Evolutionary conservation across 2,113 vertebrate species (phyloP), one percentile per base, ranked within the genome.

Genomic region (Pteronura brasiliensis): DNA sequence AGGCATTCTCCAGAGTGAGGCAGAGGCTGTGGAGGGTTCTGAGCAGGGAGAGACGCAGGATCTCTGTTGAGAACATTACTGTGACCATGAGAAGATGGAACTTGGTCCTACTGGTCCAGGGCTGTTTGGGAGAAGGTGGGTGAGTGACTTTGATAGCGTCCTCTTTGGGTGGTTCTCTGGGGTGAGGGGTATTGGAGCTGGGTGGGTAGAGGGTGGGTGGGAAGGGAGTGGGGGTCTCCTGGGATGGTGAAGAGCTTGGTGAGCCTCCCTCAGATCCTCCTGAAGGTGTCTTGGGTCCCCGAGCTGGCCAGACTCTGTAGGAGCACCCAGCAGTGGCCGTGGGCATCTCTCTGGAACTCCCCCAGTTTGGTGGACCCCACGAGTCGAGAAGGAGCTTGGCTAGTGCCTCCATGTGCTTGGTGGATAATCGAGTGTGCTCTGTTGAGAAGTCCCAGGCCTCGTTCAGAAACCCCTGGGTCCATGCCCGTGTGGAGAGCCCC

Each of bases 161-260:
- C 39, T 69, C 88, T 81, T 86, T 39, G 12, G 44, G 59, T 18
- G n/a, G 34, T 23, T 74, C 15, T 21, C 0, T 1, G 88, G 57
- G 49, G 83, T 44, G n/a, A 23, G n/a, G 52, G 44, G 20, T 39
- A 27, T 6, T 23, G 2, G 27, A 18, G 15, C 15, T 10, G 31
- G 31, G 44, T 10, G 74, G 44, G 74, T 20, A 2, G 27, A 4
- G 2, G 10, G 59, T 5, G 6, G 21, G 4, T 0, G 0, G 27
- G 57, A 13, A 49, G 65, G 13, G 52, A 27, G 9, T 1, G 12
- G 39, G 63, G 27, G 25, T 79, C 29, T 65, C 74, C 17, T 0
- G 0, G 65, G n/a, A 3, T 44, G 10, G 27, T 4, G 36, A 25
- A 3, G 42, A 71, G 71, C n/a, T 44, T 11, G 20, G 25, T 1